These are phyloP conservation scores for Poecile montanus DNA, from an alignment of 2,797 vertebrate genomes.

Conservation along the genomic window DNA sequence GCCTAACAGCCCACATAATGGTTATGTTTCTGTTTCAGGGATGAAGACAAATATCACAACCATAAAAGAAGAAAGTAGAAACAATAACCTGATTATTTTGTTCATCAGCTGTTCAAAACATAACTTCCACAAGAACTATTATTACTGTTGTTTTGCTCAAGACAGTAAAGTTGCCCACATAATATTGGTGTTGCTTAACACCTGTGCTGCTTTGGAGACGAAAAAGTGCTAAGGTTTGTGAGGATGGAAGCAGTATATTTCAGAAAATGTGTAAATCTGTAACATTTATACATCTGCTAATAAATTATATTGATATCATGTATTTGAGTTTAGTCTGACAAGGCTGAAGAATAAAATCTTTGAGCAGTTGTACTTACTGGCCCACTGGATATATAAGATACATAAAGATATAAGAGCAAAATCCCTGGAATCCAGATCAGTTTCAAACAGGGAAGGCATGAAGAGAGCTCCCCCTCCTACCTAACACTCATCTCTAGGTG, in stretches of 20 bases:
- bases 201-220: not conserved
- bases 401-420: not conserved
- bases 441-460: not conserved
- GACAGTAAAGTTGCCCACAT: not conserved
- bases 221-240: not conserved
- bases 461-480: not conserved
- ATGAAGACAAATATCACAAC: constrained; percentile 81
- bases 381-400: not conserved
- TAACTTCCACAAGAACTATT: not conserved
- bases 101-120: not conserved
- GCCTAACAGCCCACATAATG: not conserved
- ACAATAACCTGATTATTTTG: not conserved
- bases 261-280: not conserved
- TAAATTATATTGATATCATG: not conserved
- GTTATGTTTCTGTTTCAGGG: constrained; percentile 76
- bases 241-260: not conserved
- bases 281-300: not conserved
- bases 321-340: not conserved
- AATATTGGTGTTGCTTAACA: not conserved
- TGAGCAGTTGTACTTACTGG: not conserved
- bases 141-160: not conserved
- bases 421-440: not conserved
- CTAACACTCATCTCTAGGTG: not conserved
- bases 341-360: not conserved
- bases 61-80: constrained; percentile 84